Evolutionary conservation across 2,888 invertebrate genomes (phyloP), one percentile per base, ranked within the genome.

Genomic region (Athalia rosae): DNA sequence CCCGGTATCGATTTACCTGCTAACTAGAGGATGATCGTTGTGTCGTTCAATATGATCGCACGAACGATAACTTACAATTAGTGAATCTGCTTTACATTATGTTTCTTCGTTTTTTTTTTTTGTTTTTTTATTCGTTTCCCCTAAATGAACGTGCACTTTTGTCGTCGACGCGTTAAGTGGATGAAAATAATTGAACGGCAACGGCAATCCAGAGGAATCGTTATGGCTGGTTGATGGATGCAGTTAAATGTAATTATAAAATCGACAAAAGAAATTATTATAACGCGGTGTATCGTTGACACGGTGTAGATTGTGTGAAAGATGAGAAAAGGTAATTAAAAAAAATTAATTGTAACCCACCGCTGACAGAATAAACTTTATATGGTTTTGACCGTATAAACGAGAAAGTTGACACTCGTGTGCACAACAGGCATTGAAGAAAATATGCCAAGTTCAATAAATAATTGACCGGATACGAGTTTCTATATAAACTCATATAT

Each of bases 321-420:
- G 47, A 64, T 43, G 28, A 50, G 50, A 8, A 7, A 62, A 11
- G 0, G n/a, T 47, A 47, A 9, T 45, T 15, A 64, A 13, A 53
- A 67, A 62, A 43, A 6, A 15, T 58, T 11, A 41, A 62, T 62
- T 28, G 28, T 28, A 28, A 28, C 28, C 28, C 2, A 28, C 28
- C 28, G 28, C 28, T 28, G 28, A n/a, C n/a, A 45, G 58, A 43
- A 71, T 71, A 13, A 71, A 71, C 43, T 58, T 71, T 71, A 28
- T 2, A 71, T 13, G 71, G 56, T 71, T 71, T 58, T n/a, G 53
- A 11, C 53, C 4, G 50, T 71, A 13, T 7, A 58, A 58, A 13
- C 58, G 71, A 71, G 71, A 71, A 71, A 71, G 71, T 58, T 43
- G 71, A 56, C 71, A 58, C 45, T 58, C 58, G 71, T 71, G 13